Evolutionary conservation across 2,113 vertebrate species (phyloP), one percentile per base, ranked within the genome.

Genomic region (Helogale parvula): DNA sequence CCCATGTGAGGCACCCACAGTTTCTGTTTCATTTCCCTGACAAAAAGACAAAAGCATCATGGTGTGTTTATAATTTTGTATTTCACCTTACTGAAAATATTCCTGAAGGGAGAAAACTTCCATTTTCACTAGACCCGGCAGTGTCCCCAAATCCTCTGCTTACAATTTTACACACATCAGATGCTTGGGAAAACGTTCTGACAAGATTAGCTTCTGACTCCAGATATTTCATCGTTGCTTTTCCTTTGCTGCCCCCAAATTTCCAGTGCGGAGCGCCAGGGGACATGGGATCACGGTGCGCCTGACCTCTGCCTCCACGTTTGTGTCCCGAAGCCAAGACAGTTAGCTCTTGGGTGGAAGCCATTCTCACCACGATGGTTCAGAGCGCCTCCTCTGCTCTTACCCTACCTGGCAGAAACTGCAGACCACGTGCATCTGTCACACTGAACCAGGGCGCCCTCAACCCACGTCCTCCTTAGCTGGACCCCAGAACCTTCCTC

Each of bases 1-100:
- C 81, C 90, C 29, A 57, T 13, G 57, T 13, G 33, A 76, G 41
- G 15, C 54, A 7, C 35, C 47, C 33, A 54, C 57, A 41, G 6
- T 57, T 45, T 60, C 17, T 3, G 21, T 41, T 63, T 86, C 19
- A 63, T 77, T 80, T 12, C 9, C 9, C 72, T 80, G 57, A 77
- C 29, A 17, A n/a, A 85, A 52, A 41, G 23, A 10, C 17, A 86
- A 65, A 96, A 68, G 50, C 33, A 88, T 90, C 60, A n/a, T 17
- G 29, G 35, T 52, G 47, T 93, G 41, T 66, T 92, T 95, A 54
- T 71, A 60, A 50, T 77, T 71, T 93, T 76, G 31, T 54, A 79
- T 91, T 88, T 35, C 88, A 50, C 7, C 29, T 65, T 83, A 33
- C 0, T 91, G 76, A 81, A 5, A 86, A 69, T n/a, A 54, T 84